These are phyloP conservation scores for Hylomyscus alleni DNA, from an alignment of 2,797 vertebrate species.

Conservation along the genomic window DNA sequence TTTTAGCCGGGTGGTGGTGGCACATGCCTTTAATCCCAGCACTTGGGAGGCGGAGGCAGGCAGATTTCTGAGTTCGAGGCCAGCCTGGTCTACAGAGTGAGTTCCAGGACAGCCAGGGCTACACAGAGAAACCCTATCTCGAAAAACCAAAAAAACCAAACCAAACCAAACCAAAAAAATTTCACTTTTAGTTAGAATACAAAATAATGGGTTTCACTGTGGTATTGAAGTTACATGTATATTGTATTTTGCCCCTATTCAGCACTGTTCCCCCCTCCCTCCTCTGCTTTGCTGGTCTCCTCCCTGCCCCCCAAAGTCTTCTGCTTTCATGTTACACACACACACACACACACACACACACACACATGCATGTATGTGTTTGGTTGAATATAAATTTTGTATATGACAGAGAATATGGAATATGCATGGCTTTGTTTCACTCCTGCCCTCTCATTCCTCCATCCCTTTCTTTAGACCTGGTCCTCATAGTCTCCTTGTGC, in stretches of 20 bases:
- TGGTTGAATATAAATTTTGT: background rate
- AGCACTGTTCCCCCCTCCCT: background rate
- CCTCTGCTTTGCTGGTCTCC: background rate
- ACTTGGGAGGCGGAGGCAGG: too few relatives aligned
- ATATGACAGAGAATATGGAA: background rate
- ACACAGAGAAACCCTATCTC: too few relatives aligned
- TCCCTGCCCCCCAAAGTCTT: background rate
- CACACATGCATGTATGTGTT: background rate
- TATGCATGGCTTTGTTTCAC: background rate
- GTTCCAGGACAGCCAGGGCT: too few relatives aligned
- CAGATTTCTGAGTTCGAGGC: too few relatives aligned
- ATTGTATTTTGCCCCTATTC: background rate
- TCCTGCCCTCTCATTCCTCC: background rate
- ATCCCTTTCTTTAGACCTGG: background rate
- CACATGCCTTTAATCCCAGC: too few relatives aligned
- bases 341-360: background rate
- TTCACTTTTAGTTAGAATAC: background rate
- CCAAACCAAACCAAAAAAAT: too few relatives aligned
- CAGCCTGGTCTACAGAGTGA: too few relatives aligned
- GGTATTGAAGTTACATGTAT: background rate
- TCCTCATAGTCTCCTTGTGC: background rate
- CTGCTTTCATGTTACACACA: background rate
- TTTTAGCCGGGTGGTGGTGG: background rate
- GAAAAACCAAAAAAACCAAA: too few relatives aligned
- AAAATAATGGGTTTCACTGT: background rate